These are phyloP conservation scores for Acyrthosiphon pisum DNA, from an alignment of 1,140 invertebrate species.

Conservation along the genomic window DNA sequence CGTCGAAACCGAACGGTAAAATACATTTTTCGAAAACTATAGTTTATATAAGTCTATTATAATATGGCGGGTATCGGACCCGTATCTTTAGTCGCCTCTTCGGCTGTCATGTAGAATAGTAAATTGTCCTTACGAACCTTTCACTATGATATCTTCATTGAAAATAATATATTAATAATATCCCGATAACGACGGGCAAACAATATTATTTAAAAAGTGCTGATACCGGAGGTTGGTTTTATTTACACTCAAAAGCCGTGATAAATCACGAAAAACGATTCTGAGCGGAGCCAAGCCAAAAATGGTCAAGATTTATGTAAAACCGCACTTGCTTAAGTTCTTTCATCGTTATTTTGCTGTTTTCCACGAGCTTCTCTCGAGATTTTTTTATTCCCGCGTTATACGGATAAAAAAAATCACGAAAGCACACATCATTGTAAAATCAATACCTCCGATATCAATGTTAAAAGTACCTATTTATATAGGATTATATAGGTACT, in stretches of 20 bases:
- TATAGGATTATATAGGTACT: background rate
- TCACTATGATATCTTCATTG: background rate
- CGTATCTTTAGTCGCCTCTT: background rate
- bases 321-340: background rate
- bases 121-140: background rate
- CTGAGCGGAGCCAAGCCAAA: background rate
- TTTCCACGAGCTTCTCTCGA: background rate
- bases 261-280: background rate
- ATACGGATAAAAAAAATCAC: background rate
- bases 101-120: background rate
- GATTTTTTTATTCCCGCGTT: background rate
- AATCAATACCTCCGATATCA: constrained; percentile 33
- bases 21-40: too few relatives aligned
- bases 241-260: background rate
- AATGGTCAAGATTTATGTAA: constrained; percentile 17
- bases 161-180: background rate
- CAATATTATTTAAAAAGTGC: constrained; percentile 2
- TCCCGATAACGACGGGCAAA: background rate
- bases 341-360: background rate
- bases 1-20: background rate
- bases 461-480: background rate
- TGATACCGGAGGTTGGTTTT: background rate
- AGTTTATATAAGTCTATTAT: too few relatives aligned
- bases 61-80: background rate
- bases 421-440: constrained; percentile 40